Percentiles rank a stretch among this genome's conserved stretches.
phyloP scores from a whole-genome alignment of 1,140 invertebrate species.

The Brachionus asplanchnoidis region DNA sequence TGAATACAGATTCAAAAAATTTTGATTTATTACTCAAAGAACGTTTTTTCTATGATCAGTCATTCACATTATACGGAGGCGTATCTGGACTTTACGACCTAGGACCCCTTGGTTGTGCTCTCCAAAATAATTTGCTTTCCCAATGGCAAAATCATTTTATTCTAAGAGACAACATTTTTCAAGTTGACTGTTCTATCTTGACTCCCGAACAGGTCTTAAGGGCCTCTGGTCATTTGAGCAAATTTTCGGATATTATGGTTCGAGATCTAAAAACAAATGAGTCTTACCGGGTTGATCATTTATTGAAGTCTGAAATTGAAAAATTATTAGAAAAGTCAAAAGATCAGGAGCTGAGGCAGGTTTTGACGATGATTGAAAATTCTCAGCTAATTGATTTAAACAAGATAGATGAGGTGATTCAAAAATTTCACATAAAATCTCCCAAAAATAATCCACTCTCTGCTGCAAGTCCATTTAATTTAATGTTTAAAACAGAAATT shows the following conservation, averaged over 20 bases:
- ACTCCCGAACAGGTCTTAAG: slow-evolving; percentile 25
- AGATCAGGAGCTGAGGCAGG: not conserved
- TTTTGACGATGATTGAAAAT: slow-evolving; percentile 48
- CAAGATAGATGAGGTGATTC: slow-evolving; percentile 77
- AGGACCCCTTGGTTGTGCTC: slow-evolving; percentile 17
- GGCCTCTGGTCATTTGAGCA: slow-evolving; percentile 28
- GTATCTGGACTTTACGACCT: slow-evolving; percentile 14
- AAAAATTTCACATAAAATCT: slow-evolving; percentile 85
- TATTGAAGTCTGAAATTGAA: slow-evolving; percentile 58
- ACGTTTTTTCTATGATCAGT: slow-evolving; percentile 41
- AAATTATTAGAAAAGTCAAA: slow-evolving; percentile 50
- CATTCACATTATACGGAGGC: slow-evolving; percentile 32
- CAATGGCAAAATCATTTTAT: slow-evolving; percentile 39
- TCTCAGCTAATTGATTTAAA: slow-evolving; percentile 79
- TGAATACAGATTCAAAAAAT: not conserved
- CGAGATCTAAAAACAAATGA: not conserved
- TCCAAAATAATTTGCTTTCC: not conserved
- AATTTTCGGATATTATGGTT: slow-evolving; percentile 37
- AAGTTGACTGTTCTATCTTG: slow-evolving; percentile 39
- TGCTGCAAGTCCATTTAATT: slow-evolving; percentile 92
- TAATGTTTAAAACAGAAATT: slow-evolving; percentile 97
- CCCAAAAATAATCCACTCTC: slow-evolving; percentile 85
- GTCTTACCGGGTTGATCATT: slow-evolving; percentile 33
- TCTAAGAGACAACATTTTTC: not conserved
- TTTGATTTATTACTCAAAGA: slow-evolving; percentile 12